Evolutionary conservation across 2,797 vertebrate species (phyloP).

Genomic region (Ataeniobius toweri): DNA sequence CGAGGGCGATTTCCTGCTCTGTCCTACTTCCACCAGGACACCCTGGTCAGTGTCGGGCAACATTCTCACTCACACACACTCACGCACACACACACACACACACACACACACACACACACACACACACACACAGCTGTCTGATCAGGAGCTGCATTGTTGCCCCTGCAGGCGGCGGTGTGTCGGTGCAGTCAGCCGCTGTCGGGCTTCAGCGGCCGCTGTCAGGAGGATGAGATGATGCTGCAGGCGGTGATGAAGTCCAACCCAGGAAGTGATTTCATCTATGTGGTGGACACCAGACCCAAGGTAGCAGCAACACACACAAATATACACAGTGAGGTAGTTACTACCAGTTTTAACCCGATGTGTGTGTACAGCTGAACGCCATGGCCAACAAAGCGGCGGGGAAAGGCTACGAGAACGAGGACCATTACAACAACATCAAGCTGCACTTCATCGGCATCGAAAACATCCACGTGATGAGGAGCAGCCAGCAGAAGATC

Average conservation of each 20-base stretch:
- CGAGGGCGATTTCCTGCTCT: slow-evolving; percentile 92
- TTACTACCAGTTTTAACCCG: background rate
- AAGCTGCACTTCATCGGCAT: slow-evolving; percentile 97
- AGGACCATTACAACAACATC: slow-evolving; percentile 97
- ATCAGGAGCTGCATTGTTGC: background rate
- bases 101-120: background rate
- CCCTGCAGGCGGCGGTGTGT: slow-evolving; percentile 89
- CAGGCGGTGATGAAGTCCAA: slow-evolving; percentile 94
- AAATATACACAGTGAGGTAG: background rate
- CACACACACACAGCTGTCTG: background rate
- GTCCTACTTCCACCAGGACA: slow-evolving; percentile 90
- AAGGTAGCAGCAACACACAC: slow-evolving; percentile 78
- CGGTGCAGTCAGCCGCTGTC: slow-evolving; percentile 96
- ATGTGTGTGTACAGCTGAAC: slow-evolving; percentile 84
- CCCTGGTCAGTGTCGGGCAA: slow-evolving; percentile 81
- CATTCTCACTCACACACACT: too few relatives aligned
- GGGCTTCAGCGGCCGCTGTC: slow-evolving; percentile 93
- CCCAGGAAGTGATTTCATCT: slow-evolving; percentile 90
- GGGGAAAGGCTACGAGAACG: slow-evolving; percentile 96
- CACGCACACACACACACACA: too few relatives aligned
- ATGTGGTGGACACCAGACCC: slow-evolving; percentile 95
- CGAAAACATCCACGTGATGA: slow-evolving; percentile 98
- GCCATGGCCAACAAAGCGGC: slow-evolving; percentile 97
- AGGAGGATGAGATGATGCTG: slow-evolving; percentile 95
- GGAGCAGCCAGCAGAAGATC: slow-evolving; percentile 95